A percentile compares a stretch with the other conserved stretches of the same genome.
phyloP scores from a whole-genome alignment of 2,888 invertebrate genomes.

The Zonitis immaculata region DNA sequence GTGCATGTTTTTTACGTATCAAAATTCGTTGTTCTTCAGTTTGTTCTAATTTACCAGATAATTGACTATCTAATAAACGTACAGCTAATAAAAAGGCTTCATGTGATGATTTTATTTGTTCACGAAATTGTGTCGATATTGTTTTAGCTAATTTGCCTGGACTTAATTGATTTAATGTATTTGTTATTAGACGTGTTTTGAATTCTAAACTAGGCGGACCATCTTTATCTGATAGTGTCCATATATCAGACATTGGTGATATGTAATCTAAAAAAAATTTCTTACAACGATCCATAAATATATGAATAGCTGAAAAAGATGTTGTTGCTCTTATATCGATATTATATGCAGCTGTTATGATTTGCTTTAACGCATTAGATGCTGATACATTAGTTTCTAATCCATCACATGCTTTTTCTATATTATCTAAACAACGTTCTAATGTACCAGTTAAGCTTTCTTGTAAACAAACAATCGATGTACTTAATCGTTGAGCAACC shows the following conservation, averaged over 20 bases:
- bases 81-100: slow-evolving; percentile 72
- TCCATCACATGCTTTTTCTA: slow-evolving; percentile 57
- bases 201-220: neutral
- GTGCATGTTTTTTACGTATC: slow-evolving; percentile 74
- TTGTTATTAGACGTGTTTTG: slow-evolving; percentile 60
- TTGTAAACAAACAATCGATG: slow-evolving; percentile 75
- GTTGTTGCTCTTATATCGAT: slow-evolving; percentile 65
- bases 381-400: slow-evolving; percentile 55
- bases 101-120: slow-evolving; percentile 70
- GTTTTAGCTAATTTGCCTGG: slow-evolving; percentile 66
- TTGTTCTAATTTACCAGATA: slow-evolving; percentile 68
- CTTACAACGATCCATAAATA: slow-evolving; percentile 62
- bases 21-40: slow-evolving; percentile 75
- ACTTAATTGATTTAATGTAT: slow-evolving; percentile 66
- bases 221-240: neutral
- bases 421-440: slow-evolving; percentile 66
- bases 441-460: slow-evolving; percentile 81
- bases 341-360: slow-evolving; percentile 69
- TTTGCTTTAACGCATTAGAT: slow-evolving; percentile 70
- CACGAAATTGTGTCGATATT: slow-evolving; percentile 69
- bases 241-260: slow-evolving; percentile 41
- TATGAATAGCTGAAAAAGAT: slow-evolving; percentile 59
- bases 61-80: slow-evolving; percentile 63
- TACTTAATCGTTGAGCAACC: slow-evolving; percentile 72
- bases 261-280: slow-evolving; percentile 59